Base-by-base conservation (phyloP, 2,113 vertebrate genomes). In the Numenius arquata region DNA sequence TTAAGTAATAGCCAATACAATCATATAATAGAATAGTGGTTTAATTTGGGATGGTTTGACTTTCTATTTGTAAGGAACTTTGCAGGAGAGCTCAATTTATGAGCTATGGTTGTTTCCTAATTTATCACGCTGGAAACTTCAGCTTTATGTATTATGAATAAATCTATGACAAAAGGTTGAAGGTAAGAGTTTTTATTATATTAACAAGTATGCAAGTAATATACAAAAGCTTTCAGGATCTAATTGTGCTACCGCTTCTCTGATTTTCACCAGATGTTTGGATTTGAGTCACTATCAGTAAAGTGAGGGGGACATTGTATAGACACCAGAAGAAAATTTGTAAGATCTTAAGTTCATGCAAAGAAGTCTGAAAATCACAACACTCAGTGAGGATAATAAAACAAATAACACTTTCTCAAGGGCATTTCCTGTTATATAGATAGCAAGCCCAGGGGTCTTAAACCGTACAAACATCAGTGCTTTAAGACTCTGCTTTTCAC, bases 101-200 rank as follows among this genome's bases (percentile, higher is more conserved):
- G 29, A 76, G 12, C 41, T 79, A 26, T 70, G 21, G 1, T 66
- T 81, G 1, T 94, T 94, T 95, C 32, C 89, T 85, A 82, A 82
- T 95, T 87, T 81, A 89, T 92, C 47, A 71, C 30, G 34, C 38
- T 87, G 41, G 47, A 95, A 87, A 36, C 9, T 92, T 87, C 67
- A 77, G 12, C 14, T 92, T 95, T 85, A 79, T 0, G 0, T 84
- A 82, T 65, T 74, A 85, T 22, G 18, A 78, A 90, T 80, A 96
- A 85, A 95, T 85, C 66, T 73, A 63, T 74, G 66, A 85, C 5
- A 41, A 83, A 95, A 71, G 8, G 47, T 79, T 90, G 73, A 85
- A 90, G 30, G 50, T 89, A 93, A 85, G 34, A 92, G 14, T 22
- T 95, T 93, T 93, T 79, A 94, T 90, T 82, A 43, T 47, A 83